Percentiles rank a stretch among this genome's conserved stretches.
phyloP scores from a whole-genome alignment of 1,140 invertebrate species.

The Cotesia typhae region DNA sequence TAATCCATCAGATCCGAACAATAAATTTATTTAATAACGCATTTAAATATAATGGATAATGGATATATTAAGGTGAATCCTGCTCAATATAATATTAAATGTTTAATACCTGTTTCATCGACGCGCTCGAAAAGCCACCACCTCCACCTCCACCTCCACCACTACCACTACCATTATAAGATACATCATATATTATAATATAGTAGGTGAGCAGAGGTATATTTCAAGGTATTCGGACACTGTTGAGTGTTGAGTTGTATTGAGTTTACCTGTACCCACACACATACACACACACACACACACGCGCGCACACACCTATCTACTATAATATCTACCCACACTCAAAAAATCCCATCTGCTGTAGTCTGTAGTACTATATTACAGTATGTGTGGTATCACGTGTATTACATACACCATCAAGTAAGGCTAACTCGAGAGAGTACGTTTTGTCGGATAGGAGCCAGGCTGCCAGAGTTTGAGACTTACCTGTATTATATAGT shows the following conservation, averaged over 20 bases:
- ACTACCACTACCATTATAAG: no score
- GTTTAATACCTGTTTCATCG: constrained; percentile 32
- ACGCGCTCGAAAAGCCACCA: constrained; percentile 30
- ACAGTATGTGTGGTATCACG: constrained; percentile 18
- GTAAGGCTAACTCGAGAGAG: constrained; percentile 20
- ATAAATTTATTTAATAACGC: no score
- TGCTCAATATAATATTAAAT: background rate
- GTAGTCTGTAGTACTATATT: constrained; percentile 11
- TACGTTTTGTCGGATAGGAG: background rate
- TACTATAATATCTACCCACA: background rate
- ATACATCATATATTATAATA: no score
- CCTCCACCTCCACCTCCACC: constrained; percentile 2
- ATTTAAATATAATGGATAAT: no score
- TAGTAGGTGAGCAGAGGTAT: no score
- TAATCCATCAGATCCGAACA: no score
- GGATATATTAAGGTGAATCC: background rate
- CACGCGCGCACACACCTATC: constrained; percentile 11
- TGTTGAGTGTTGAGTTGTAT: no score
- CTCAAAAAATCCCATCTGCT: background rate
- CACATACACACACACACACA: constrained; percentile 21
- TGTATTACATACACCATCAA: constrained; percentile 4
- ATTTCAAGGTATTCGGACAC: constrained; percentile 32
- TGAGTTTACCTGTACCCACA: constrained; percentile 12
- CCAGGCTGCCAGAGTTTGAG: background rate
- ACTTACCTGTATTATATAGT: background rate